Evolutionary conservation across 2,797 vertebrate genomes (phyloP).

Genomic region (Coracias cyanogaster): DNA sequence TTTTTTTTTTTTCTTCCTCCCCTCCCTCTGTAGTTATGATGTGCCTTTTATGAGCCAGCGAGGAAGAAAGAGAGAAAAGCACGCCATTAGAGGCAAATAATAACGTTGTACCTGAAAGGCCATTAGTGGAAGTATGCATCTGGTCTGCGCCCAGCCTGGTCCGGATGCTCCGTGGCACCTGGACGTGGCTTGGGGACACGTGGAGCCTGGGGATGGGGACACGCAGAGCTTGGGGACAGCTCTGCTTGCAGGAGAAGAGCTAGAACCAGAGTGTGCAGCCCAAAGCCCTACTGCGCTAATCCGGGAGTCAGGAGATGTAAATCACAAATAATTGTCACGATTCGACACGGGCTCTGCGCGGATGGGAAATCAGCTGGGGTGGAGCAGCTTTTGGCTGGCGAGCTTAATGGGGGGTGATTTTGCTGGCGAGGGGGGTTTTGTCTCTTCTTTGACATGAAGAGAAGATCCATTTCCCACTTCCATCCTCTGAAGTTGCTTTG

Average conservation of each 20-base stretch:
- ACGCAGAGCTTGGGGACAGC: background rate
- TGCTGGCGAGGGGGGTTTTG: background rate
- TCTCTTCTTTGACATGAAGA: background rate
- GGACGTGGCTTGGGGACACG: fast-evolving
- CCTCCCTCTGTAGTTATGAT: slow-evolving; percentile 51
- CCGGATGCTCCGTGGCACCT: background rate
- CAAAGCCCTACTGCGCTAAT: background rate
- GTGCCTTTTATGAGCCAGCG: slow-evolving; percentile 68
- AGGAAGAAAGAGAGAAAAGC: slow-evolving; percentile 55
- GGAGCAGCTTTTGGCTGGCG: background rate
- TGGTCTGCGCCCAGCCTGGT: background rate
- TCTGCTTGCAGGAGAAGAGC: background rate
- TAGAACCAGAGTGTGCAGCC: background rate
- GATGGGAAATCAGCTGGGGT: background rate
- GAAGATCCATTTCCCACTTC: background rate
- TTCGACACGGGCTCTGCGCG: fast-evolving
- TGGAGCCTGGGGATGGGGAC: background rate
- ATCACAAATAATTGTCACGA: background rate
- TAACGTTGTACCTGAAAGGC: slow-evolving; percentile 90
- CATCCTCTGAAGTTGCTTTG: background rate
- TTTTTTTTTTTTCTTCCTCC: background rate
- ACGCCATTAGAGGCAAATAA: slow-evolving; percentile 91
- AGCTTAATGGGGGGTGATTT: background rate
- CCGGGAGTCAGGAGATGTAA: background rate
- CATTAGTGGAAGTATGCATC: slow-evolving; percentile 86